Conservation (phyloP, 2,888 invertebrate genomes). For the Volucella inflata region DNA sequence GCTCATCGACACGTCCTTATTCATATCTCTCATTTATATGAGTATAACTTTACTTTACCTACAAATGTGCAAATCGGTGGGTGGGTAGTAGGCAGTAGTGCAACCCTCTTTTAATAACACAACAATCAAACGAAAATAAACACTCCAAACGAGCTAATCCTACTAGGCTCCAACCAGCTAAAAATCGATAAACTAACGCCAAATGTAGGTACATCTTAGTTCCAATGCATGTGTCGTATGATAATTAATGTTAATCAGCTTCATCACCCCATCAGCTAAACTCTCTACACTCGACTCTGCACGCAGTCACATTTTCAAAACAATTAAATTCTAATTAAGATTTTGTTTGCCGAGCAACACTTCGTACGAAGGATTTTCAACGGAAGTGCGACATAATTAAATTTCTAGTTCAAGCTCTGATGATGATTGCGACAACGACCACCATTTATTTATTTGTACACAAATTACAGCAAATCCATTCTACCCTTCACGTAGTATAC, state of each 20-base stretch:
- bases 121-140: no score
- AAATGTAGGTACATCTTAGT: neutral
- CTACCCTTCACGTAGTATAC: neutral
- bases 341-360: constrained; percentile 56
- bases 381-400: constrained; percentile 70
- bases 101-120: neutral
- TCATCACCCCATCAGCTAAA: constrained; percentile 6
- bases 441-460: constrained; percentile 52
- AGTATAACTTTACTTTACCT: no score
- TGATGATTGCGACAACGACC: constrained; percentile 2
- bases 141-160: no score
- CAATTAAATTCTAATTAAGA: constrained; percentile 74
- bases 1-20: no score
- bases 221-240: constrained; percentile 51
- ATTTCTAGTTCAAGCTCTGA: constrained; percentile 65
- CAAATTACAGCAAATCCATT: constrained; percentile 52
- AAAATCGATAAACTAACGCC: constrained; percentile 1
- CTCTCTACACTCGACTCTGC: constrained; percentile 1
- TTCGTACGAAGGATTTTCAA: constrained; percentile 57
- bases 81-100: no score
- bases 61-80: no score
- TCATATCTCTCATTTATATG: no score
- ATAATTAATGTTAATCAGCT: constrained; percentile 66
- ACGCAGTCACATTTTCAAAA: constrained; percentile 52
- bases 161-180: neutral